Evolutionary conservation across 2,888 invertebrate genomes (phyloP), one percentile per base, ranked within the genome.

Genomic region (Melipona beecheii): DNA sequence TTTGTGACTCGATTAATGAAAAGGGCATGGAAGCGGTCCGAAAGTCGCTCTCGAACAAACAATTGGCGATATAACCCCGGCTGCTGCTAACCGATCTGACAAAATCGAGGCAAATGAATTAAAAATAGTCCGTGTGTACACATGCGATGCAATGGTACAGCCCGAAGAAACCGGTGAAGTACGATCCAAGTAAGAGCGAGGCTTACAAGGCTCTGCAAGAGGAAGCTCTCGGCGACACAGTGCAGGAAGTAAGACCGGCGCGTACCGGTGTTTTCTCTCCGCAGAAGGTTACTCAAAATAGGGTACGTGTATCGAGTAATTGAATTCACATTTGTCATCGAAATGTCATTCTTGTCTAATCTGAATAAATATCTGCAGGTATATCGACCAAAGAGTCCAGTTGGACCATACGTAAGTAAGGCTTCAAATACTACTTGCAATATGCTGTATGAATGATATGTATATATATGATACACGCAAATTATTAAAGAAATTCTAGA

Each of bases 121-220:
- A 93, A 95, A 95, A 95, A 95, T 89, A 78, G 94, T 94, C 91
- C 89, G 89, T 92, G 79, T 87, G 86, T 88, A 89, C 83, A 88
- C 91, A 91, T 87, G 87, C 86, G 86, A 78, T 85, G 74, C 80
- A 72, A 80, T 85, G 85, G 90, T 91, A 90, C 91, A 94, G 94
- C 91, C 60, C 87, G 94, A 97, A 96, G 96, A 97, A 96, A 94
- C 96, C 97, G 89, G 95, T 96, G 94, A 96, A 96, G 94, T 98
- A 97, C 96, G 98, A 98, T 96, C 98, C 98, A 90, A 97, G 97
- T 94, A 97, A 97, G 95, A 98, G 98, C 93, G 98, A 98, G 95
- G 97, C 98, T 81, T 98, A 96, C 96, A 97, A 97, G 95, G 97
- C 97, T 92, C 96, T 98, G 87, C 97, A 98, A 95, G 98, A 98